Conservation (phyloP, 2,888 invertebrate species). For the Dyspetes luteomarginatus region DNA sequence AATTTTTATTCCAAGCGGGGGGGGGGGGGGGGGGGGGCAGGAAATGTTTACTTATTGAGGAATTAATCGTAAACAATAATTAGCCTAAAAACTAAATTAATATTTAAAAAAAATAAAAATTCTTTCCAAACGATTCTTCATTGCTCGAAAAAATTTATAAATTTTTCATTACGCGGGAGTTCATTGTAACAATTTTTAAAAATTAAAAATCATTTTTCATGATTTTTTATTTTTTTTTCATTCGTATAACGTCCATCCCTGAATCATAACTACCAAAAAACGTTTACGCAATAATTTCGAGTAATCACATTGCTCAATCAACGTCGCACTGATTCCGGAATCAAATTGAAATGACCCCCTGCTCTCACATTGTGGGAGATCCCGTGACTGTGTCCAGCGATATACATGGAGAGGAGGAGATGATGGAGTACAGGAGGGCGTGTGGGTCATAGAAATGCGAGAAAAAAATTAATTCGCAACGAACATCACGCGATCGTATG, state of each 20-base stretch:
- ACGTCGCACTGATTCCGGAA: slow-evolving; percentile 62
- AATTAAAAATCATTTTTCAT: not conserved
- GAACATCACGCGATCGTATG: slow-evolving; percentile 50
- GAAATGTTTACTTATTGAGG: too few species aligned
- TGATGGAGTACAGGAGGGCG: slow-evolving; percentile 47
- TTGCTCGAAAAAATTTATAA: not conserved
- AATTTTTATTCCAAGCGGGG: too few species aligned
- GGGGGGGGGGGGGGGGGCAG: too few species aligned
- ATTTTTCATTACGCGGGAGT: too few species aligned
- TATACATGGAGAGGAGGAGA: not conserved
- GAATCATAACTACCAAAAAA: slow-evolving; percentile 18
- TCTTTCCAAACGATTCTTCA: too few species aligned
- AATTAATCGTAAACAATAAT: too few species aligned
- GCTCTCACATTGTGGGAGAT: slow-evolving; percentile 19
- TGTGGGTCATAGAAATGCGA: slow-evolving; percentile 15
- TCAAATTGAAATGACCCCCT: slow-evolving; percentile 54
- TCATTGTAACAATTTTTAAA: not conserved
- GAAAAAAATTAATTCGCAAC: slow-evolving; percentile 27
- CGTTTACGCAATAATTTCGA: slow-evolving; percentile 60
- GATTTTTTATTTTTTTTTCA: too few species aligned
- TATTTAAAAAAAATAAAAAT: too few species aligned
- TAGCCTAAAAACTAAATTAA: too few species aligned
- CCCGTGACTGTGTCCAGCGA: slow-evolving; percentile 29
- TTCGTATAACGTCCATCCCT: slow-evolving; percentile 20
- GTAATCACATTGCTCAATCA: slow-evolving; percentile 65